Conservation (phyloP, 2,113 vertebrate species). For the Anoura caudifer region DNA sequence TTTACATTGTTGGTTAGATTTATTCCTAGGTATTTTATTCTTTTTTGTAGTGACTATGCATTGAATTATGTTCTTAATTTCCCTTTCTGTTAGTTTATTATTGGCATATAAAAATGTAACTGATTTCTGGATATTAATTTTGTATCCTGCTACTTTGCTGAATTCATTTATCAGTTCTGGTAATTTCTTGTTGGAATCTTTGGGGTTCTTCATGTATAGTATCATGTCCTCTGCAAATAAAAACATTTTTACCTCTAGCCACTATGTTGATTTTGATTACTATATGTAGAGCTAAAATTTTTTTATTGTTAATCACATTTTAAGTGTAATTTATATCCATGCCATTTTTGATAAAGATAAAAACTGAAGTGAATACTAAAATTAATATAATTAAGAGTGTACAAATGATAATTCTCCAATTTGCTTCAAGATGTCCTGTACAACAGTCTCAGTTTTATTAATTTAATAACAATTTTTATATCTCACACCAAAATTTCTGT, state of each 20-base stretch:
- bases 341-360: not conserved
- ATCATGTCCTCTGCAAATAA: too few relatives aligned
- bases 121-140: too few relatives aligned
- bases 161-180: too few relatives aligned
- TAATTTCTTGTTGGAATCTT: too few relatives aligned
- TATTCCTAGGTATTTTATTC: too few relatives aligned
- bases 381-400: not conserved
- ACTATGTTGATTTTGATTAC: constrained; percentile 7
- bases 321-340: not conserved
- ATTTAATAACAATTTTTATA: not conserved
- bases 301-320: not conserved
- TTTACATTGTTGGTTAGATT: too few relatives aligned
- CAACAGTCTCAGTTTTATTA: not conserved
- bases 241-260: not conserved
- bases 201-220: too few relatives aligned
- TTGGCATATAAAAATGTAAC: too few relatives aligned
- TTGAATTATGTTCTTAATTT: too few relatives aligned
- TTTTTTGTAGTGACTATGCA: too few relatives aligned
- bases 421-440: not conserved
- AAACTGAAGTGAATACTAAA: not conserved
- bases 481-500: not conserved
- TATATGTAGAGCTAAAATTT: not conserved
- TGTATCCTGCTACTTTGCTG: too few relatives aligned
- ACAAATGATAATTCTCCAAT: constrained; percentile 16
- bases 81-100: too few relatives aligned